phyloP scores from a whole-genome alignment of 2,113 vertebrate genomes.

The Protobothrops flavoviridis region DNA sequence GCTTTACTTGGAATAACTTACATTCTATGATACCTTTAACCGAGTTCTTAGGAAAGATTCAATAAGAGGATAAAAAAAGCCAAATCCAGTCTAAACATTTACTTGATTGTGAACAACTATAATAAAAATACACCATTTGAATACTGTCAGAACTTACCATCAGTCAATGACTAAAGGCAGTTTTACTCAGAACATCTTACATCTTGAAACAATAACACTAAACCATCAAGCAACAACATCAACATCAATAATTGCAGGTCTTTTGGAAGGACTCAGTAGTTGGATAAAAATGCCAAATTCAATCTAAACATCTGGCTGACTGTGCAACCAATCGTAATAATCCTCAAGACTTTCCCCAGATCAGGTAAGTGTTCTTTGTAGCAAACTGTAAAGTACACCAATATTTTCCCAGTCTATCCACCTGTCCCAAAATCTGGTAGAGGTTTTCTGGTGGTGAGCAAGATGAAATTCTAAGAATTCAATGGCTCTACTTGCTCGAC shows the following conservation, averaged over 20 bases:
- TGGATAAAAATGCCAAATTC: background rate
- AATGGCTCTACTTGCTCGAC: background rate
- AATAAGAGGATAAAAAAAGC: background rate
- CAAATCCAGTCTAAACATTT: background rate
- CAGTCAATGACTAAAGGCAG: background rate
- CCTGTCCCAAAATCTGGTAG: background rate
- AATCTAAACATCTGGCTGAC: background rate
- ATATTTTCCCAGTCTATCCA: background rate
- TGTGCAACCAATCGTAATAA: background rate
- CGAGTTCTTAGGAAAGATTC: background rate
- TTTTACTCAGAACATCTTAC: background rate
- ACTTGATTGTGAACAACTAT: background rate
- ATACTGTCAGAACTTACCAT: background rate
- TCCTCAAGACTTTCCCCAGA: background rate
- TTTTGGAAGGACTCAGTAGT: background rate
- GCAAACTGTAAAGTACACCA: background rate
- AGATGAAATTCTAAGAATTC: background rate
- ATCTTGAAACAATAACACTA: background rate
- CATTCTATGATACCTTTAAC: background rate
- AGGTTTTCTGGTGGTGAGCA: background rate
- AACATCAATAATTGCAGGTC: background rate
- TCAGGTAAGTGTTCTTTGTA: background rate
- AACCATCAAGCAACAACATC: background rate
- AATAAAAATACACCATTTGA: background rate
- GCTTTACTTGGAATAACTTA: background rate